phyloP scores from a whole-genome alignment of 2,888 invertebrate species.

The Lypha dubia region DNA sequence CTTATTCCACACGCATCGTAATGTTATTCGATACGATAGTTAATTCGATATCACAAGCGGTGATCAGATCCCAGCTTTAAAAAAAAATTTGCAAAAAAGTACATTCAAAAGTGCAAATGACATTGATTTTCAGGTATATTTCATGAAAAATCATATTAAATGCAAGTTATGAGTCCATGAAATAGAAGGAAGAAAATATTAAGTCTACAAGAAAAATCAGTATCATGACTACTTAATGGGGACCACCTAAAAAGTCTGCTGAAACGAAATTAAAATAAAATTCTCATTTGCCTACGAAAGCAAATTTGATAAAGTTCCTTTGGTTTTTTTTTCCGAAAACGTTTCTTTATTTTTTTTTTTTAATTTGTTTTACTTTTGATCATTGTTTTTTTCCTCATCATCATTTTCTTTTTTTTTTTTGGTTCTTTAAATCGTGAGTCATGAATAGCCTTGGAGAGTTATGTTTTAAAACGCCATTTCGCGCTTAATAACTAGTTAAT shows the following conservation, averaged over 20 bases:
- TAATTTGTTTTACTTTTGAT: background rate
- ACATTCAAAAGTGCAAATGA: background rate
- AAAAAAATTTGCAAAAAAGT: too few species aligned
- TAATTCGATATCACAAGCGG: too few species aligned
- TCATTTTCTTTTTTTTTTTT: conserved; percentile 5
- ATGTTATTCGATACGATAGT: too few species aligned
- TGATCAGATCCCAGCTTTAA: too few species aligned
- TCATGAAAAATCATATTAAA: background rate
- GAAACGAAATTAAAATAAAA: conserved; percentile 43
- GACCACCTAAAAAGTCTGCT: conserved; percentile 57
- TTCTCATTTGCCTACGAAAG: conserved; percentile 53
- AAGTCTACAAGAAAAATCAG: conserved; percentile 32
- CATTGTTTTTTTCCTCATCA: background rate
- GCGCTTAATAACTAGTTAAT: conserved; percentile 71
- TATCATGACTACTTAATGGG: conserved; percentile 2
- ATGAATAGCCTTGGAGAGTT: conserved; percentile 72
- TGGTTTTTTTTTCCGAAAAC: conserved; percentile 8
- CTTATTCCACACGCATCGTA: too few species aligned
- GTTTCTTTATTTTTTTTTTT: conserved; percentile 18
- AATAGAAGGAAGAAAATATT: background rate
- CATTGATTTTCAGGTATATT: conserved; percentile 1
- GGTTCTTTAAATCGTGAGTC: conserved; percentile 60
- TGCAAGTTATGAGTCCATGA: conserved; percentile 4
- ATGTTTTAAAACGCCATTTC: conserved; percentile 71
- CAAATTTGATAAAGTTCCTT: conserved; percentile 48